Evolutionary conservation across 2,888 invertebrate species (phyloP), one percentile per base, ranked within the genome.

Genomic region (Alentia gelatinosa): DNA sequence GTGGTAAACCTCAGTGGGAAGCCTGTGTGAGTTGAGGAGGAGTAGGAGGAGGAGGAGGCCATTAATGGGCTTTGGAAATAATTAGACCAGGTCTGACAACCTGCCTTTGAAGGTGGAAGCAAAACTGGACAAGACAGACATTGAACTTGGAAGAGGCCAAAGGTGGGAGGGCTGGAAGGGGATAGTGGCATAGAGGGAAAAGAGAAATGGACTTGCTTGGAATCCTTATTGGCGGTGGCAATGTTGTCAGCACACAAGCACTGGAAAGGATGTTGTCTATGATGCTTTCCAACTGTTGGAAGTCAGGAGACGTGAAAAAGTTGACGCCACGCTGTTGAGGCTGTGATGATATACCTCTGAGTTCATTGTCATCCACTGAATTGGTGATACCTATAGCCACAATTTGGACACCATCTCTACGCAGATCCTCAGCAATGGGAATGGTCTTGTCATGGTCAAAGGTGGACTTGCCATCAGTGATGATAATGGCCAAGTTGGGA

Each of bases 391-490:
- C 90, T 3, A 90, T 74, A 30, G 33, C 47, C 12, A 90, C 30
- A 5, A 90, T 86, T 56, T 50, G 84, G 37, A 90, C 83, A n/a
- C 90, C 90, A 23, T 63, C 63, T n/a, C 39, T 26, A 7, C 68
- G 50, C 23, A 83, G 83, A n/a, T 33, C 50, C 42, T 63, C 26
- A 63, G 90, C 90, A 26, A 83, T 33, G n/a, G 84, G 84, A 37
- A 86, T 56, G 3, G 90, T 90, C 40, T 50, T 50, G 19, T 90
- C 37, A n/a, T n/a, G 12, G 39, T 90, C 84, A 37, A 37, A 35
- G 5, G 90, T 90, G 37, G 90, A 90, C n/a, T 86, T 56, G 26
- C 90, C 90, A 90, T 90, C 90, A 26, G 90, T 90, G 26, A 90
- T 90, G 3, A 90, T 74, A 37, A 90, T 90, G 63, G 63, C 84